These are phyloP conservation scores for Henricia sp. DNA, from an alignment of 53 echinoderm and acorn worm genomes.

Conservation along the genomic window DNA sequence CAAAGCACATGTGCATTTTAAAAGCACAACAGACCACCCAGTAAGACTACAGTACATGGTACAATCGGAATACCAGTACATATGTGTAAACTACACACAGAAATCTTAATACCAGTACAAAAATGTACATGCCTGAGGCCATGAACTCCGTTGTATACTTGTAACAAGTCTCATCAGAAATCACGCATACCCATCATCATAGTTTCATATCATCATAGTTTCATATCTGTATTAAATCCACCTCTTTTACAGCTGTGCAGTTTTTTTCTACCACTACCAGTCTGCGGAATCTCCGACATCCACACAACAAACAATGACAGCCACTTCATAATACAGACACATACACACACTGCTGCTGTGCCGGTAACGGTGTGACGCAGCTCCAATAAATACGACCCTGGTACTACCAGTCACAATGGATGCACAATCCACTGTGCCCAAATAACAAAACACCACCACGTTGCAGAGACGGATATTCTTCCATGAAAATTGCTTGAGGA, in stretches of 20 bases:
- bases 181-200: neutral
- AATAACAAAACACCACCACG: neutral
- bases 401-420: conserved; percentile 5
- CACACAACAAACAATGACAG: conserved; percentile 62
- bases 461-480: no score
- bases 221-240: neutral
- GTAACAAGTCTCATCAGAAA: conserved; percentile 56
- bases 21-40: no score
- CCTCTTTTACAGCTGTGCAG: neutral
- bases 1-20: no score
- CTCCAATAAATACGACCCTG: conserved; percentile 25
- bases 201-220: conserved; percentile 10
- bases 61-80: neutral
- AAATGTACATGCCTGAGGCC: conserved; percentile 42
- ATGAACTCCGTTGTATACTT: conserved; percentile 56
- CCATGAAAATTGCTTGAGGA: no score
- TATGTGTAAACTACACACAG: neutral
- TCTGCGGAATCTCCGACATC: conserved; percentile 3
- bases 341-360: neutral
- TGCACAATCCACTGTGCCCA: neutral
- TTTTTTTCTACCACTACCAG: neutral
- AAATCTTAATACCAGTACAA: neutral
- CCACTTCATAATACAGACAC: neutral
- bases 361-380: conserved; percentile 37
- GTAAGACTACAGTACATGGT: no score